Percentiles rank a stretch among this genome's conserved stretches.
phyloP scores from a whole-genome alignment of 2,797 vertebrate species.

The Typhlichthys subterraneus region DNA sequence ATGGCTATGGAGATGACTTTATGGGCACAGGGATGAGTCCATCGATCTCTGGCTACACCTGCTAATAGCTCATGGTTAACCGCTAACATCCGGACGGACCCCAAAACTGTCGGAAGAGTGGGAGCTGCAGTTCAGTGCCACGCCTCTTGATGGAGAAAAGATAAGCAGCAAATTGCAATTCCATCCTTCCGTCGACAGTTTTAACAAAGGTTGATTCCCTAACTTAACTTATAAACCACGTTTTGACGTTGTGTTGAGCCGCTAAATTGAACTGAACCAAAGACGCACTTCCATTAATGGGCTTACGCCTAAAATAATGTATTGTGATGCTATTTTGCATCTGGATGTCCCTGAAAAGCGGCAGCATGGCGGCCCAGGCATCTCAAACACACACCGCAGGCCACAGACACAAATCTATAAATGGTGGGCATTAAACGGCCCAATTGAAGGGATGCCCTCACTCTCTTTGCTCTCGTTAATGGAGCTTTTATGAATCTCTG shows the following conservation, averaged over 20 bases:
- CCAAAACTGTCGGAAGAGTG: neutral
- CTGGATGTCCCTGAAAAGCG: slow-evolving; percentile 52
- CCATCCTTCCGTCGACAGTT: too few species aligned
- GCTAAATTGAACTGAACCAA: slow-evolving; percentile 21
- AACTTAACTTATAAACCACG: too few species aligned
- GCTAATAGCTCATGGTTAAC: slow-evolving; percentile 28
- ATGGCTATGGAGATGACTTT: slow-evolving; percentile 71
- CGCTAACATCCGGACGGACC: slow-evolving; percentile 27
- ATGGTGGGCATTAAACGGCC: slow-evolving; percentile 71
- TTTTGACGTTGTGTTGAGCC: slow-evolving; percentile 1
- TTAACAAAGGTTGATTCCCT: too few species aligned
- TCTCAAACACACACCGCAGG: slow-evolving; percentile 57
- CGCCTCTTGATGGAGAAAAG: too few species aligned
- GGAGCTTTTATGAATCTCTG: slow-evolving; percentile 77
- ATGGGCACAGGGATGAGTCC: slow-evolving; percentile 63
- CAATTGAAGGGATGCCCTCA: slow-evolving; percentile 64
- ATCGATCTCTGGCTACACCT: slow-evolving; percentile 66
- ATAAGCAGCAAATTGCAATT: too few species aligned
- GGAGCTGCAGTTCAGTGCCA: too few species aligned
- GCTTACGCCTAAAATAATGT: slow-evolving; percentile 31
- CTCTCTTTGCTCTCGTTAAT: slow-evolving; percentile 68
- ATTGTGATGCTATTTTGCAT: slow-evolving; percentile 55
- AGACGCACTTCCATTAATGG: too few species aligned
- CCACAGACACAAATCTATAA: slow-evolving; percentile 65
- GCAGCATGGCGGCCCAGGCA: slow-evolving; percentile 22